Percentiles rank a stretch among this genome's conserved stretches.
These are phyloP conservation scores for Nannobrachium achirus DNA, from an alignment of 2,113 vertebrate genomes.

Conservation along the genomic window DNA sequence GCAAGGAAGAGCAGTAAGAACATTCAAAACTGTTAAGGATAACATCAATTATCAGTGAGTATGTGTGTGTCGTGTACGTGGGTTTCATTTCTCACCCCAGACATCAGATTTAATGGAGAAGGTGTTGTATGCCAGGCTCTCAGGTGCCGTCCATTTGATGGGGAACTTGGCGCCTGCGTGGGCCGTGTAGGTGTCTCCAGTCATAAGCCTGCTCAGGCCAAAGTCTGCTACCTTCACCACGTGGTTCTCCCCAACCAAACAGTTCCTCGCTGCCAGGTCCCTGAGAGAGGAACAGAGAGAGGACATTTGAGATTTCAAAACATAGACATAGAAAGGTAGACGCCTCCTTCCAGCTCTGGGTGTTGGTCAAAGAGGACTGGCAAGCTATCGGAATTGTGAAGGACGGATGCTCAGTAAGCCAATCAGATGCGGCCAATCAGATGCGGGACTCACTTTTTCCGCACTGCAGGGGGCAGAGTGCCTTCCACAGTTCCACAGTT, in stretches of 20 bases:
- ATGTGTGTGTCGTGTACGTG: neutral
- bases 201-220: conserved; percentile 95
- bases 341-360: no score
- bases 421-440: no score
- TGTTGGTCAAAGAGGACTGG: no score
- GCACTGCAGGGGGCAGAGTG: no score
- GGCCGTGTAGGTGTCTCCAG: conserved; percentile 98
- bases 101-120: conserved; percentile 99
- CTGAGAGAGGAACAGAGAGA: conserved; percentile 68
- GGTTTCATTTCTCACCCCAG: conserved; percentile 85
- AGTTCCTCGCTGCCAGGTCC: conserved; percentile 97
- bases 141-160: conserved; percentile 98
- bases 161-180: conserved; percentile 99
- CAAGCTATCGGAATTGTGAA: no score
- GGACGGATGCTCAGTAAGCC: no score
- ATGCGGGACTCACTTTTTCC: no score
- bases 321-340: neutral
- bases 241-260: conserved; percentile 96
- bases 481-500: no score
- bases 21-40: neutral
- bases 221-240: conserved; percentile 99
- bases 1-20: conserved; percentile 15
- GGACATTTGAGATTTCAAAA: neutral
- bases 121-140: conserved; percentile 98
- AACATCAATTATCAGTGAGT: neutral